A percentile compares a stretch with the other conserved stretches of the same genome.
Evolutionary conservation across 37 sponge, comb jelly and placozoan genomes (phyloP).

Genomic region (Diacarnus erythraeanus): DNA sequence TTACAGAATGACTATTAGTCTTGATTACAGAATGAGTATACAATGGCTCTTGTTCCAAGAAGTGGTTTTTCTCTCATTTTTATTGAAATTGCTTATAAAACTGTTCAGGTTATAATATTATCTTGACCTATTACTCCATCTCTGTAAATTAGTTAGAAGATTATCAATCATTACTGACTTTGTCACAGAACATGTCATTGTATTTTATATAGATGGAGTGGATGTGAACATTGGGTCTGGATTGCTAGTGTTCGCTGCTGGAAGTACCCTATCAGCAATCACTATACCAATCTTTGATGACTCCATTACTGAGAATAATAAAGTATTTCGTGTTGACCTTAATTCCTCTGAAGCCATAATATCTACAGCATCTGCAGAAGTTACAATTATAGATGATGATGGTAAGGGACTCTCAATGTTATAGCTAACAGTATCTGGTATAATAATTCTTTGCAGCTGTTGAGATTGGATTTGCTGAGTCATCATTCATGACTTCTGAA

Average conservation of each 20-base stretch:
- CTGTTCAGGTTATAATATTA: too few relatives aligned
- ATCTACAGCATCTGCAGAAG: not conserved
- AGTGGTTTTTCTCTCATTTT: too few relatives aligned
- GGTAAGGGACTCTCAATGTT: constrained; percentile 15
- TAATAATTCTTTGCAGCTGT: not conserved
- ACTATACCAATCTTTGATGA: not conserved
- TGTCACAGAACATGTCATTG: too few relatives aligned
- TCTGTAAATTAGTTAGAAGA: too few relatives aligned
- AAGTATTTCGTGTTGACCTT: not conserved
- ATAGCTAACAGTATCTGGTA: not conserved
- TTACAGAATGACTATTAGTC: too few relatives aligned
- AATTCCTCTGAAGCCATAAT: not conserved
- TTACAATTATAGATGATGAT: constrained; percentile 18
- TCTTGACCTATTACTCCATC: too few relatives aligned
- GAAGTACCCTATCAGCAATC: not conserved
- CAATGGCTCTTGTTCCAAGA: too few relatives aligned
- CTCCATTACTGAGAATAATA: not conserved
- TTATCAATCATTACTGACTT: too few relatives aligned
- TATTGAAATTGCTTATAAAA: too few relatives aligned
- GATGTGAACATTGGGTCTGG: not conserved
- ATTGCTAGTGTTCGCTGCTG: not conserved
- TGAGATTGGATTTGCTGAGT: not conserved
- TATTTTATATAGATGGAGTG: not conserved
- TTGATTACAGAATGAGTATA: too few relatives aligned
- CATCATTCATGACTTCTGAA: not conserved